phyloP scores from a whole-genome alignment of 2,797 vertebrate species.

The Capromys pilorides region DNA sequence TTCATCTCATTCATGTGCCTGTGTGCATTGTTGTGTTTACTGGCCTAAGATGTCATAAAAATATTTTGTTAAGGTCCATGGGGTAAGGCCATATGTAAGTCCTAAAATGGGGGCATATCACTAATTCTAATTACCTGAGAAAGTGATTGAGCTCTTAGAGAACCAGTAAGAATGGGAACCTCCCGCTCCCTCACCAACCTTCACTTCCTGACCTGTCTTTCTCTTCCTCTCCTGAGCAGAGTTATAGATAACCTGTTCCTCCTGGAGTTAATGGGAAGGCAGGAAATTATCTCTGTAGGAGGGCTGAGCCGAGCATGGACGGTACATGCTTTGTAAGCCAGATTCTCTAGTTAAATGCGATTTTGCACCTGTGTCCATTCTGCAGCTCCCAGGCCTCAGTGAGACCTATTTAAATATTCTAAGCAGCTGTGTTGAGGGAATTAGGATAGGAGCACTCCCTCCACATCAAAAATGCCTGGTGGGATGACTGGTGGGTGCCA shows the following conservation, averaged over 20 bases:
- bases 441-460: background rate
- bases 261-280: background rate
- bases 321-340: background rate
- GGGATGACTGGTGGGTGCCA: accelerated
- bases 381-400: background rate
- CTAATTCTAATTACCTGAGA: background rate
- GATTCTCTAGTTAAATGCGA: background rate
- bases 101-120: background rate
- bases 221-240: background rate
- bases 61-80: background rate
- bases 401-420: background rate
- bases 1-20: background rate
- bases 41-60: background rate
- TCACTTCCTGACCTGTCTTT: background rate
- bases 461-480: accelerated
- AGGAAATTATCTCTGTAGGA: background rate
- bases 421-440: background rate
- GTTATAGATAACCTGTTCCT: background rate
- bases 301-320: background rate
- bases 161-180: background rate
- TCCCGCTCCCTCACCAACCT: too few species aligned
- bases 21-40: background rate
- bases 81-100: background rate
- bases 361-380: background rate
- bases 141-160: background rate